Evolutionary conservation across 2,888 invertebrate species (phyloP).

Genomic region (Limnephilus marmoratus): DNA sequence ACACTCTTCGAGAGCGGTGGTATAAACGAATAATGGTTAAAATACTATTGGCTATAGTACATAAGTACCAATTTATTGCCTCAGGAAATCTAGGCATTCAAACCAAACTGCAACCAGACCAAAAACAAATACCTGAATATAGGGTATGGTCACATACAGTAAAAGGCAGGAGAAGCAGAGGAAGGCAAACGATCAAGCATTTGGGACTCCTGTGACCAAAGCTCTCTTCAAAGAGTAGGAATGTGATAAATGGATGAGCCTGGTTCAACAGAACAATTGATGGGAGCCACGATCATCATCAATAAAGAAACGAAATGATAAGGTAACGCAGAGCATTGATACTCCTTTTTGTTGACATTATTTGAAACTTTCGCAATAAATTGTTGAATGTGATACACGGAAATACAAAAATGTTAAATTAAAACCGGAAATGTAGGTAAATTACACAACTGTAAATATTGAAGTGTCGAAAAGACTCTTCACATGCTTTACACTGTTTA

Average conservation of each 20-base stretch:
- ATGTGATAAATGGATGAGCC: too few relatives aligned
- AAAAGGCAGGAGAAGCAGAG: background rate
- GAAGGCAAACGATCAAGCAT: background rate
- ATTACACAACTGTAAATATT: background rate
- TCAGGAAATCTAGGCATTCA: too few relatives aligned
- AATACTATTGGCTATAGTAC: too few relatives aligned
- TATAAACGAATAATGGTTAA: too few relatives aligned
- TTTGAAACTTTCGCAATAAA: background rate
- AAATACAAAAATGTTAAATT: constrained; percentile 2
- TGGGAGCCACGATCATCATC: too few relatives aligned
- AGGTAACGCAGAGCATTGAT: background rate
- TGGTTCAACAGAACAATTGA: too few relatives aligned
- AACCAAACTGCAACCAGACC: background rate
- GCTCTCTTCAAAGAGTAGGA: too few relatives aligned
- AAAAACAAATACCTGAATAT: background rate
- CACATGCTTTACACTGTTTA: background rate
- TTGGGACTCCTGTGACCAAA: too few relatives aligned
- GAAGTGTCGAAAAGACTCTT: background rate
- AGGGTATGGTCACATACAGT: background rate
- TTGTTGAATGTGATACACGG: background rate
- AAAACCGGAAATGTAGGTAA: background rate
- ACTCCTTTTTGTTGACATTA: background rate
- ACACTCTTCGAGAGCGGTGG: too few relatives aligned
- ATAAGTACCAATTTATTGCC: too few relatives aligned
- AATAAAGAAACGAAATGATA: background rate